Percentiles rank a stretch among this genome's conserved stretches.
Conservation (phyloP, 2,113 vertebrate species). For the Empidonax traillii region DNA sequence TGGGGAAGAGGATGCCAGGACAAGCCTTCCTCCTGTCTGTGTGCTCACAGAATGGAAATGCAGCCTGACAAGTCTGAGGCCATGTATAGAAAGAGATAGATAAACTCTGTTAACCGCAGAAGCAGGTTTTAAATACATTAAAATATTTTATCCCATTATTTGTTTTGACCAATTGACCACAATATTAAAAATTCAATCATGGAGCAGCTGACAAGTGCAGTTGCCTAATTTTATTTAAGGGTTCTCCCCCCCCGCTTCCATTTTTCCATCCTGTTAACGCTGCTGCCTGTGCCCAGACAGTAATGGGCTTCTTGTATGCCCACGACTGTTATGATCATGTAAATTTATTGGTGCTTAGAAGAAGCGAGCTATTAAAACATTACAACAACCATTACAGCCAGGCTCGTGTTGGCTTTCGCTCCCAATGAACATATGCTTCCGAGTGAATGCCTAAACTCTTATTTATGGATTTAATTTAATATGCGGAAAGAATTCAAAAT, state of each 20-base stretch:
- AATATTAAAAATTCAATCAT: conserved; percentile 85
- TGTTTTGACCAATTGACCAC: conserved; percentile 87
- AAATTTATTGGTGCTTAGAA: conserved; percentile 97
- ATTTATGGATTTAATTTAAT: conserved; percentile 99
- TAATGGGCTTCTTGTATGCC: conserved; percentile 92
- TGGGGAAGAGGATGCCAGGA: not conserved
- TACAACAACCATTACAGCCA: conserved; percentile 96
- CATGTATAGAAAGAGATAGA: not conserved
- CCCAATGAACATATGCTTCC: conserved; percentile 99
- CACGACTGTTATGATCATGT: conserved; percentile 91
- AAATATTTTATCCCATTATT: conserved; percentile 84
- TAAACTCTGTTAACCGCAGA: conserved; percentile 68
- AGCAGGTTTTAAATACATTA: conserved; percentile 79
- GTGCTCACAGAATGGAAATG: conserved; percentile 22
- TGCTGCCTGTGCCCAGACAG: conserved; percentile 82
- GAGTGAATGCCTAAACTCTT: conserved; percentile 99
- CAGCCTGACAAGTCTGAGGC: conserved; percentile 43
- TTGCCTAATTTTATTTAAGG: conserved; percentile 86
- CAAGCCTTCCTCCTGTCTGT: not conserved
- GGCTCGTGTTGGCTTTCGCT: conserved; percentile 86
- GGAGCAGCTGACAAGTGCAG: conserved; percentile 83
- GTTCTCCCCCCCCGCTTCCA: conserved; percentile 65
- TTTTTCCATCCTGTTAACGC: conserved; percentile 84
- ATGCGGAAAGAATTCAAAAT: conserved; percentile 99
- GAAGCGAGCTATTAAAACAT: conserved; percentile 98